phyloP scores from a whole-genome alignment of 2,113 vertebrate genomes.

The Gopherus evgoodei region DNA sequence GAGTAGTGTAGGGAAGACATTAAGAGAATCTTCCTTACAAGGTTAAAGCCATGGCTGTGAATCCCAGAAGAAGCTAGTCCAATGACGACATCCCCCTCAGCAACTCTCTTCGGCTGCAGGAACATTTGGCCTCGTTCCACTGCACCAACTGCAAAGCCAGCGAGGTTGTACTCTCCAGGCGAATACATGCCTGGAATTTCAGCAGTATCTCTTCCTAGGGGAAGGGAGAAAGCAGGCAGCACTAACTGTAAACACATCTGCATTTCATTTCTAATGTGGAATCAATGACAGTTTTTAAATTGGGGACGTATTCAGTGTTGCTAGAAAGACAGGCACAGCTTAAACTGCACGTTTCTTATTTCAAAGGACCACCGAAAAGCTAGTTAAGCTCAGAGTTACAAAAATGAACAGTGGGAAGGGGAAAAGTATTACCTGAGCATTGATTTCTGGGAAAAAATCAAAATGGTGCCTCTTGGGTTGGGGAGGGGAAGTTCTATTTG shows the following conservation, averaged over 20 bases:
- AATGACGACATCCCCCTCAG: conserved; percentile 84
- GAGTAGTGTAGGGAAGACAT: conserved; percentile 74
- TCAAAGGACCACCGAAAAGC: neutral
- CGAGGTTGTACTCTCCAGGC: conserved; percentile 82
- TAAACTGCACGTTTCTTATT: neutral
- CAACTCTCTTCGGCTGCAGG: conserved; percentile 76
- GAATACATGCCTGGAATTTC: conserved; percentile 76
- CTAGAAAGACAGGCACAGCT: neutral
- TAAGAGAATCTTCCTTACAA: conserved; percentile 84
- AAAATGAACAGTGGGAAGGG: neutral
- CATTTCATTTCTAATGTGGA: neutral
- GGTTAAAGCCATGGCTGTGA: conserved; percentile 83
- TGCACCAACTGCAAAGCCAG: conserved; percentile 89
- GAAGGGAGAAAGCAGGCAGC: neutral
- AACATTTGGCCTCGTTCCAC: conserved; percentile 80
- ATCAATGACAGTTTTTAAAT: neutral
- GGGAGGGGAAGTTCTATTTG: neutral
- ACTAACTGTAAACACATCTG: accelerated
- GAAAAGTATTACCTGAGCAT: neutral
- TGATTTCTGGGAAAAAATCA: neutral
- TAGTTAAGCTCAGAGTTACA: neutral
- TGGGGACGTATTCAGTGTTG: neutral
- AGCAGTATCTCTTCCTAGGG: conserved; percentile 82
- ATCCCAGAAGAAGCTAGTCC: conserved; percentile 87
- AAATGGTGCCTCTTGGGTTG: neutral